Conservation (phyloP, 1,140 invertebrate genomes). For the Helicoverpa armigera region DNA sequence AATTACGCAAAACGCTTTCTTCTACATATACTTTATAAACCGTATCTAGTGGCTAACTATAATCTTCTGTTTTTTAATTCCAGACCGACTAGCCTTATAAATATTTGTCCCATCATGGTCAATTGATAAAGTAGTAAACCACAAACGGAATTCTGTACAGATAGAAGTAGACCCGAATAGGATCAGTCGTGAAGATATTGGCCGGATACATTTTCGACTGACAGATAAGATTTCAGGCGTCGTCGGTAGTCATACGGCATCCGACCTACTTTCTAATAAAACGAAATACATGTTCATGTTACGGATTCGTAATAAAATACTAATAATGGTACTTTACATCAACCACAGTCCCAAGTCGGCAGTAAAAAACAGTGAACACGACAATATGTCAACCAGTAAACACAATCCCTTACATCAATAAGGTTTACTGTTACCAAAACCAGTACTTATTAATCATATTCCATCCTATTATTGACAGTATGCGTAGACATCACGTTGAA, state of each 20-base stretch:
- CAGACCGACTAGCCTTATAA: background rate
- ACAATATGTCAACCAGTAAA: slow-evolving; percentile 39
- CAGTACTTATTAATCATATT: slow-evolving; percentile 16
- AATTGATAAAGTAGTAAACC: background rate
- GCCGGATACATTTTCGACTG: slow-evolving; percentile 23
- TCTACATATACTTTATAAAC: slow-evolving; percentile 51
- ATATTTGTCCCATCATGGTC: too few species aligned
- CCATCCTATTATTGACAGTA: background rate
- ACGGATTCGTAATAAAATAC: slow-evolving; percentile 43
- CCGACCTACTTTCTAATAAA: slow-evolving; percentile 42
- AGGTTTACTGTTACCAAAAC: slow-evolving; percentile 33
- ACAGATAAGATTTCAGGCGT: slow-evolving; percentile 21
- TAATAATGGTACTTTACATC: slow-evolving; percentile 45
- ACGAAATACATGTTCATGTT: slow-evolving; percentile 42
- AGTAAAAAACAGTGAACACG: slow-evolving; percentile 46
- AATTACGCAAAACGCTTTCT: slow-evolving; percentile 75
- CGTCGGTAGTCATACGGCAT: slow-evolving; percentile 20
- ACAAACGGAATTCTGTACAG: background rate
- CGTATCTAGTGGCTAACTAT: slow-evolving; percentile 22
- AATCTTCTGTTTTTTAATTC: background rate
- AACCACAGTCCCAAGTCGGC: slow-evolving; percentile 27
- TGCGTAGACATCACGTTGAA: background rate
- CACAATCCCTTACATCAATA: slow-evolving; percentile 29
- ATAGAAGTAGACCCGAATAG: background rate
- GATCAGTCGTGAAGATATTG: slow-evolving; percentile 30